phyloP scores from a whole-genome alignment of 2,888 invertebrate species.

The Bruchidius siliquastri region DNA sequence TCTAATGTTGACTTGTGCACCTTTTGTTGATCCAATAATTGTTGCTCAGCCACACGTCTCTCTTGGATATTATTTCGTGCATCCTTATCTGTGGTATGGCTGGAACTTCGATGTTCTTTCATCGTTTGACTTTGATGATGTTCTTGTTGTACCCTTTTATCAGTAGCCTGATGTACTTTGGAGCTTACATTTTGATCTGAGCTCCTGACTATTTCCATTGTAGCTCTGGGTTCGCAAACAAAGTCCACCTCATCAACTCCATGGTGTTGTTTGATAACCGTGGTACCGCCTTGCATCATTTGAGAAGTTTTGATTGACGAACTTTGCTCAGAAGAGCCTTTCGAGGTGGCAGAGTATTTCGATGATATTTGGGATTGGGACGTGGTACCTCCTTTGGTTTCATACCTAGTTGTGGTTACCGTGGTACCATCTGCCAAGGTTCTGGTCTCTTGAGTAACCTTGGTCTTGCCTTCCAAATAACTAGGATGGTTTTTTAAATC shows the following conservation, averaged over 20 bases:
- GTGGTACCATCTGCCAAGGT: constrained; percentile 62
- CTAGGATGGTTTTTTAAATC: constrained; percentile 38
- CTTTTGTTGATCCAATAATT: neutral
- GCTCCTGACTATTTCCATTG: neutral
- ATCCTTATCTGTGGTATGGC: constrained; percentile 1
- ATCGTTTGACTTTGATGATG: constrained; percentile 6
- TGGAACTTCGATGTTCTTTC: constrained; percentile 1
- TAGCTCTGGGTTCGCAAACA: neutral
- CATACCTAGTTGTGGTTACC: constrained; percentile 64
- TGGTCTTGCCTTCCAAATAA: constrained; percentile 57
- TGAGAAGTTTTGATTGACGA: constrained; percentile 9
- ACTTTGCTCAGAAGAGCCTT: constrained; percentile 15
- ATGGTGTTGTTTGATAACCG: neutral
- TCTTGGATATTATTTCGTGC: neutral
- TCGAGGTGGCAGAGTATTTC: constrained; percentile 18
- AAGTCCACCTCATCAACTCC: neutral
- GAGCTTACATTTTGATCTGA: neutral
- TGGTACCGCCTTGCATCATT: neutral
- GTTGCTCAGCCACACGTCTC: neutral
- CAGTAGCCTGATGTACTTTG: neutral
- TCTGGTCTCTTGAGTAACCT: constrained; percentile 58
- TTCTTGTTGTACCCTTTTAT: neutral
- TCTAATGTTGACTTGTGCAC: neutral
- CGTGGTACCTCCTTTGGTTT: constrained; percentile 49
- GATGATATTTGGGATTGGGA: constrained; percentile 18